A percentile compares a stretch with the other conserved stretches of the same genome.
phyloP scores from a whole-genome alignment of 2,113 vertebrate genomes.

The Petroica traversi region DNA sequence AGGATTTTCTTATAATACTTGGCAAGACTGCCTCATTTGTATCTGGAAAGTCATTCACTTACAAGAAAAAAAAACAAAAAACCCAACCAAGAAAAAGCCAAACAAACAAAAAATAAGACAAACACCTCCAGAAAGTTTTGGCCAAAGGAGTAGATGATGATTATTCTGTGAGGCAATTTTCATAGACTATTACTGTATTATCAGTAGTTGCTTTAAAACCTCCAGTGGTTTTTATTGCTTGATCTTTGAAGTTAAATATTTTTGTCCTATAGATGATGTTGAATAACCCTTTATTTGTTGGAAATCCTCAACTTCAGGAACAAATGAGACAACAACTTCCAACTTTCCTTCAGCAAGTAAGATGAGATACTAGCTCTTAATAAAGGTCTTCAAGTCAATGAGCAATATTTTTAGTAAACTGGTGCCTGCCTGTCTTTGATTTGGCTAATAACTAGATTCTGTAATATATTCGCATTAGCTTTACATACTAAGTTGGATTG shows the following conservation, averaged over 20 bases:
- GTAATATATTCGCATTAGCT: not conserved
- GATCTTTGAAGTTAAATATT: conserved; percentile 62
- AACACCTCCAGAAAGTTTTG: not conserved
- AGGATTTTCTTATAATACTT: not conserved
- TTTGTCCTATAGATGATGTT: conserved; percentile 85
- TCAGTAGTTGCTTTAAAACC: not conserved
- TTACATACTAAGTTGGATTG: not conserved
- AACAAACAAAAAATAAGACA: not conserved
- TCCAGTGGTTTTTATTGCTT: not conserved
- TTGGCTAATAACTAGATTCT: not conserved
- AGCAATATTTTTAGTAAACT: not conserved
- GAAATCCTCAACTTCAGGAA: conserved; percentile 89
- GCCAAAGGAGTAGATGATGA: not conserved
- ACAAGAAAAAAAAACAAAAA: not conserved
- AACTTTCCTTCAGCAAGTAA: conserved; percentile 89
- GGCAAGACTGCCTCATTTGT: not conserved
- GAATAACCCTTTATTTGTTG: conserved; percentile 91
- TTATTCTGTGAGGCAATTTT: not conserved
- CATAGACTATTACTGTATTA: not conserved
- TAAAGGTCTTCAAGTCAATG: not conserved
- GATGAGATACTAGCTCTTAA: conserved; percentile 45
- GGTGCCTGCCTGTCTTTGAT: not conserved
- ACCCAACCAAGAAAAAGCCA: rapidly evolving
- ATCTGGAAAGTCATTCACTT: not conserved
- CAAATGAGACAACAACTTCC: conserved; percentile 91